Conservation (phyloP, 2,888 invertebrate genomes). For the Temnothorax rugatulus region DNA sequence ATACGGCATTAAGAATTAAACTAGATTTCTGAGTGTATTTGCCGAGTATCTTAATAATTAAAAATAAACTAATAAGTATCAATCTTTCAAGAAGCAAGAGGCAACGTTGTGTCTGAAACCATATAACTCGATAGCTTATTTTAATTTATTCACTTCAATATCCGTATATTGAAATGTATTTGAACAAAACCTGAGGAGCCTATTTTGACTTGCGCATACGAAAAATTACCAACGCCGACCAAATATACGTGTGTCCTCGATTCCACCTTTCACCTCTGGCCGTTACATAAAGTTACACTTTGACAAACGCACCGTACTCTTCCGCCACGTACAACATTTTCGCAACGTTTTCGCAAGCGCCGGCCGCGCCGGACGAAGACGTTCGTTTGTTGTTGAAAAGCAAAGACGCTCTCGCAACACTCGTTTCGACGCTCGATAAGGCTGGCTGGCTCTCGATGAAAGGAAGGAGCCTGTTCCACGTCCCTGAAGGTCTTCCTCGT, state of each 20-base stretch:
- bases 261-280: constrained; percentile 51
- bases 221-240: constrained; percentile 1
- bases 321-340: constrained; percentile 45
- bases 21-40: background rate
- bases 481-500: constrained; percentile 77
- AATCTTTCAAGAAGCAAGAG: background rate
- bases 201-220: background rate
- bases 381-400: constrained; percentile 45
- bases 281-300: constrained; percentile 46
- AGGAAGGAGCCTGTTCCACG: constrained; percentile 75
- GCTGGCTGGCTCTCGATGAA: constrained; percentile 66
- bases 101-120: background rate
- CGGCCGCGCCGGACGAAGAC: constrained; percentile 20
- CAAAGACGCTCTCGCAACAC: constrained; percentile 58
- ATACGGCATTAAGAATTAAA: background rate
- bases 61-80: background rate
- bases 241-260: constrained; percentile 14
- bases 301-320: constrained; percentile 43
- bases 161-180: background rate
- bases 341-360: constrained; percentile 49
- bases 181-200: background rate
- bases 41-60: background rate
- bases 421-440: constrained; percentile 60
- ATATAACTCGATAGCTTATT: background rate
- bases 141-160: background rate